Conservation (phyloP, 2,797 vertebrate genomes). For the Diglossa cyanea region DNA sequence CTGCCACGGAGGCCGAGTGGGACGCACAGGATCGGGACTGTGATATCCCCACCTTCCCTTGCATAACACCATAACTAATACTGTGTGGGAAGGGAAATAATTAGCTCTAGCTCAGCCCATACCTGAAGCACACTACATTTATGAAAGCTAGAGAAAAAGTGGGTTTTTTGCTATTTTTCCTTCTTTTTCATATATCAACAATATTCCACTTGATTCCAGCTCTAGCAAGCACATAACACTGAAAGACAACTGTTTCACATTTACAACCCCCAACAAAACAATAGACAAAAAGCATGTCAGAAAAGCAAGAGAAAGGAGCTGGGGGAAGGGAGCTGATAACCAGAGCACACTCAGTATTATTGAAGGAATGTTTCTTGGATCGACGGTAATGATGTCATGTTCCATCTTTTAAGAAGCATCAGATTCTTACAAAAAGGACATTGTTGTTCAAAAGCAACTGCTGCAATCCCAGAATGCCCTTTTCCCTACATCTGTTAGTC, state of each 20-base stretch:
- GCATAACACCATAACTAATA: conserved; percentile 5
- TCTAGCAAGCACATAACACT: conserved; percentile 34
- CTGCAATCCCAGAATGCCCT: conserved; percentile 70
- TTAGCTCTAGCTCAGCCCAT: not conserved
- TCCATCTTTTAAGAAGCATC: conserved; percentile 76
- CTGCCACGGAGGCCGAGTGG: not conserved
- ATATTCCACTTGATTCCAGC: conserved; percentile 55
- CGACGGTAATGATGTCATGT: conserved; percentile 73
- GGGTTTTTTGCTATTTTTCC: not conserved
- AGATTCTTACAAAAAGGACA: conserved; percentile 76
- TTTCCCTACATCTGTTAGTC: conserved; percentile 69
- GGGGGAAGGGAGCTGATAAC: conserved; percentile 66
- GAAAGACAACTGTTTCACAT: conserved; percentile 63
- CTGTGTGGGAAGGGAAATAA: conserved; percentile 33
- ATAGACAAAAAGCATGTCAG: conserved; percentile 70
- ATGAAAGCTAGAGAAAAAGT: conserved; percentile 10
- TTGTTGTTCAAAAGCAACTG: conserved; percentile 73
- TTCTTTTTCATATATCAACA: conserved; percentile 43
- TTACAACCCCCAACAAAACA: conserved; percentile 57
- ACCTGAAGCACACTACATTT: conserved; percentile 31
- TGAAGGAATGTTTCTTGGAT: conserved; percentile 73
- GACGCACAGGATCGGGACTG: not conserved
- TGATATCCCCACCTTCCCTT: not conserved
- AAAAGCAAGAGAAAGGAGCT: conserved; percentile 46
- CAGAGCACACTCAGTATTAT: conserved; percentile 68